These are phyloP conservation scores for Drosophila putrida DNA, from an alignment of 2,888 invertebrate genomes.

Conservation along the genomic window DNA sequence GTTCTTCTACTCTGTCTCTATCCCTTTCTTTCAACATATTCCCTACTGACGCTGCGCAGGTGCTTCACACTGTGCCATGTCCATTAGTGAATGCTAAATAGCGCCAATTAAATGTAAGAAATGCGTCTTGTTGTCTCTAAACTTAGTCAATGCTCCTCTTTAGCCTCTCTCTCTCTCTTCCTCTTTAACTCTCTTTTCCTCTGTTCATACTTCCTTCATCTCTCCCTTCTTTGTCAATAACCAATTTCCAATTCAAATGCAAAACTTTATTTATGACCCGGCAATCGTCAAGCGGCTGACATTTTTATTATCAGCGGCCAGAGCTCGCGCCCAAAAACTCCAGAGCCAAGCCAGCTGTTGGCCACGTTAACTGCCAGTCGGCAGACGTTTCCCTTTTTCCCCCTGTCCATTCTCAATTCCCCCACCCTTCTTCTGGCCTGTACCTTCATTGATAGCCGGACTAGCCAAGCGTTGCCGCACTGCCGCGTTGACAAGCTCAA, in stretches of 20 bases:
- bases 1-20: conserved; percentile 46
- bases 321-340: conserved; percentile 68
- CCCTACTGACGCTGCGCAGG: conserved; percentile 42
- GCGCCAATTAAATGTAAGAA: conserved; percentile 75
- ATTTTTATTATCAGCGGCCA: conserved; percentile 82
- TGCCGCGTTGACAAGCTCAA: conserved; percentile 79
- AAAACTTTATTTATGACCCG: conserved; percentile 82
- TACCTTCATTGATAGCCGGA: conserved; percentile 39
- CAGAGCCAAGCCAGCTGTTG: conserved; percentile 65
- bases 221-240: neutral
- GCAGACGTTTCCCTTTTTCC: conserved; percentile 25
- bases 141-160: conserved; percentile 15
- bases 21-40: conserved; percentile 2
- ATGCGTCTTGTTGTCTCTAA: conserved; percentile 57
- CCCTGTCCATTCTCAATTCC: neutral
- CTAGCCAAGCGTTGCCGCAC: conserved; percentile 73
- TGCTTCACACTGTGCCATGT: conserved; percentile 71
- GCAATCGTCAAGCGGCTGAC: conserved; percentile 77
- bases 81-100: conserved; percentile 79
- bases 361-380: conserved; percentile 32
- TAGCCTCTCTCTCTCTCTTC: neutral
- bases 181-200: neutral
- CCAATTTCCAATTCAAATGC: conserved; percentile 75
- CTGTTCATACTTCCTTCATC: neutral
- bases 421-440: conserved; percentile 10